A percentile compares a stretch with the other conserved stretches of the same genome.
Evolutionary conservation across 2,113 vertebrate genomes (phyloP).

Genomic region (Hemiprocne comata): DNA sequence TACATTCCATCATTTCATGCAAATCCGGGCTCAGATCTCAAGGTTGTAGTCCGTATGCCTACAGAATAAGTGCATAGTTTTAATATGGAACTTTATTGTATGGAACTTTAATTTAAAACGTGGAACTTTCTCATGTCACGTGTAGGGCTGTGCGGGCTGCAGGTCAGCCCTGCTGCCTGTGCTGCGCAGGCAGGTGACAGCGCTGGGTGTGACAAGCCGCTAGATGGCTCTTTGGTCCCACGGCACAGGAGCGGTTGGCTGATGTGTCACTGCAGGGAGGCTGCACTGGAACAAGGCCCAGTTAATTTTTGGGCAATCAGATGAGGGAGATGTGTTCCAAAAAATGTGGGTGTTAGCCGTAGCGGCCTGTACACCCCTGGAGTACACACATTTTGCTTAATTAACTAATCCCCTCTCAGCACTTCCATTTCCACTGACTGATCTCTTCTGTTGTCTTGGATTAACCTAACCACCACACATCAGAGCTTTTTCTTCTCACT

Average conservation of each 20-base stretch:
- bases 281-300: fast-evolving
- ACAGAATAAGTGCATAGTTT: background rate
- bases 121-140: background rate
- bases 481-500: background rate
- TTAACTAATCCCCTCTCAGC: background rate
- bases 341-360: background rate
- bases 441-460: background rate
- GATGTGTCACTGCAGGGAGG: background rate
- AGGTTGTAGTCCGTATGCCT: background rate
- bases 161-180: fast-evolving
- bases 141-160: background rate
- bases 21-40: background rate
- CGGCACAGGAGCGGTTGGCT: fast-evolving
- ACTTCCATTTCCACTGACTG: background rate
- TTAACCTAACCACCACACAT: background rate
- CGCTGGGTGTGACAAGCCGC: background rate
- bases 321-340: background rate
- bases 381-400: background rate
- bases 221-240: background rate
- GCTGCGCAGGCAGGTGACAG: too few relatives aligned
- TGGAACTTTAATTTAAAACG: background rate
- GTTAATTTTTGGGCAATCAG: background rate
- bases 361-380: background rate
- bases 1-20: background rate
- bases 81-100: background rate